Evolutionary conservation across 2,113 vertebrate species (phyloP), one percentile per base, ranked within the genome.

Genomic region (Bagarius yarrelli): DNA sequence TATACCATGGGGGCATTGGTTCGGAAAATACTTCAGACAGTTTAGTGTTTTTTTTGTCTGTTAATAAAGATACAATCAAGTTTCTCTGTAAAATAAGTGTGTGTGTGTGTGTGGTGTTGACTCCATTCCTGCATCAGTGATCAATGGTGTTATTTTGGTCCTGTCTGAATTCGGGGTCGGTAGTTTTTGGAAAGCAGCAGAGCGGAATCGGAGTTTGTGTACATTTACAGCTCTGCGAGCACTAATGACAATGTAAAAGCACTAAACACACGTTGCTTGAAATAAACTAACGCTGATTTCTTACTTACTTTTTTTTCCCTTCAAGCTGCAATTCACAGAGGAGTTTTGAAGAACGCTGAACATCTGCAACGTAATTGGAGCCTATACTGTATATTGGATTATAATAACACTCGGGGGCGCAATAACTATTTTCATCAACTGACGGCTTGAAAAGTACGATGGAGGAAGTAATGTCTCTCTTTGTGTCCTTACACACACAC

Each of bases 331-430:
- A 70, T 57, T 16, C 55, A 71, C 53, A 71, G 59, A 59, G 66
- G 66, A 66, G 76, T 50, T 77, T 32, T 50, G 16, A 25, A 63
- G 36, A n/a, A 15, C 32, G 40, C 25, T 30, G 66, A 80, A 71
- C 67, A 80, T 80, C 78, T 80, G 78, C 53, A 59, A 44, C 60
- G 78, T 80, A 80, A 80, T 71, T 80, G 53, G 40, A 66, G 76
- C 12, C 60, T 71, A n/a, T 71, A 80, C 60, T 71, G 32, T 60
- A 80, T 60, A 71, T 80, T 47, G 56, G 66, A 80, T 71, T 80
- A 80, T 80, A 80, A 71, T 71, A 32, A 80, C 78, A 80, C 78
- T 80, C 78, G 59, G 27, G 78, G 66, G 67, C 55, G 57, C 66
- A 71, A 80, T 59, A 80, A 60, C 78, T 71, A 69, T 80, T 80